Conservation (phyloP, 2,797 vertebrate genomes). For the Oreochromis mossambicus region DNA sequence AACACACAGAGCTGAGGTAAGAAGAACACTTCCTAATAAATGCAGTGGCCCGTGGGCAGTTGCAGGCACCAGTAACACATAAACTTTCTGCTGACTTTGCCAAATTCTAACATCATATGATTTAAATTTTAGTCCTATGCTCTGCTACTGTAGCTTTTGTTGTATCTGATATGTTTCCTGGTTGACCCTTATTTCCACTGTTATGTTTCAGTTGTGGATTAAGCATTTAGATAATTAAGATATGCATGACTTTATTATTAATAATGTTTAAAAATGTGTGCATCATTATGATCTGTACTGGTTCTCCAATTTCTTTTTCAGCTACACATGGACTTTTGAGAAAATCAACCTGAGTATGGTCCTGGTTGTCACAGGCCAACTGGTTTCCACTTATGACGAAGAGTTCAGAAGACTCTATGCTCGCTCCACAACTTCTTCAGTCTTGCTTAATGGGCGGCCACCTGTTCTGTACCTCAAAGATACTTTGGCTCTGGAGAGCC, state of each 20-base stretch:
- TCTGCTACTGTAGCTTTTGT: not conserved
- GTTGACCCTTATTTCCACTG: not conserved
- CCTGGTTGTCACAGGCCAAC: slow-evolving; percentile 89
- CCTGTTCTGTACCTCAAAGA: slow-evolving; percentile 50
- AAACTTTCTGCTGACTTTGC: not conserved
- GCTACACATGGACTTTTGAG: slow-evolving; percentile 92
- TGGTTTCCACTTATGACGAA: slow-evolving; percentile 87
- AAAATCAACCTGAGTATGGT: slow-evolving; percentile 94
- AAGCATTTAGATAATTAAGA: not conserved
- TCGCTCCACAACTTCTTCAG: slow-evolving; percentile 76
- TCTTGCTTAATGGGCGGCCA: slow-evolving; percentile 58
- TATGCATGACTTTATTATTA: not conserved
- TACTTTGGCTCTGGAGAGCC: slow-evolving; percentile 63
- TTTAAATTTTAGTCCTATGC: accelerated
- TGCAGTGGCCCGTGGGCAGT: not conserved
- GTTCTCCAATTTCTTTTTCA: slow-evolving; percentile 25
- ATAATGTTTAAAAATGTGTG: accelerated
- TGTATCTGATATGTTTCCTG: accelerated
- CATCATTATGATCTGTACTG: not conserved
- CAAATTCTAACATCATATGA: not conserved
- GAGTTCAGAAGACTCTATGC: slow-evolving; percentile 90
- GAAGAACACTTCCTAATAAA: not conserved
- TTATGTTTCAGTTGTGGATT: not conserved
- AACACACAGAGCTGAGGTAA: not conserved
- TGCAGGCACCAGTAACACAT: not conserved